phyloP scores from a whole-genome alignment of 1,140 invertebrate species.

The Lordiphosa mommai region DNA sequence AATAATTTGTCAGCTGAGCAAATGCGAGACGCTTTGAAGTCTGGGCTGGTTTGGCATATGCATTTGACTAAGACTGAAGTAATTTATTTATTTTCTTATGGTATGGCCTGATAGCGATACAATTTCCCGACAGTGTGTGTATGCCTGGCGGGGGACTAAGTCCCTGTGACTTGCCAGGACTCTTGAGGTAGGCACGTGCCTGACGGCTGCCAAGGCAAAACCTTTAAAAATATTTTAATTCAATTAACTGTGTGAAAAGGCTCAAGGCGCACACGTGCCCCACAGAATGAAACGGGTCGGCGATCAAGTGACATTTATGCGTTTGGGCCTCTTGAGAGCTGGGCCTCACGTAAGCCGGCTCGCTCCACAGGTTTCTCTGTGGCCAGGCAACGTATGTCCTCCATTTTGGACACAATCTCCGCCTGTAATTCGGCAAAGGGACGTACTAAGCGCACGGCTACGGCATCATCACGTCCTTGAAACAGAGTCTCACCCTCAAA shows the following conservation, averaged over 20 bases:
- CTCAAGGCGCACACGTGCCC: slow-evolving; percentile 40
- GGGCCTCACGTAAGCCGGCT: slow-evolving; percentile 11
- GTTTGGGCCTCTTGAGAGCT: slow-evolving; percentile 4
- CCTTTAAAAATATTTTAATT: slow-evolving; percentile 40
- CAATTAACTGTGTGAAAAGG: slow-evolving; percentile 56
- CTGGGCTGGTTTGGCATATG: neutral
- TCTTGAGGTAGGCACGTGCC: slow-evolving; percentile 8
- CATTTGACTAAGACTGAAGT: slow-evolving; percentile 8
- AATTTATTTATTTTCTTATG: slow-evolving; percentile 38
- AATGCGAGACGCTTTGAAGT: slow-evolving; percentile 25
- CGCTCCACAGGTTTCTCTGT: slow-evolving; percentile 17
- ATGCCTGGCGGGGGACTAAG: neutral
- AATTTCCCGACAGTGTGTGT: neutral
- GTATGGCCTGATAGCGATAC: slow-evolving; percentile 16
- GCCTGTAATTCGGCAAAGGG: slow-evolving; percentile 26
- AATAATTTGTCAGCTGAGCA: slow-evolving; percentile 40
- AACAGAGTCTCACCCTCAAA: slow-evolving; percentile 54
- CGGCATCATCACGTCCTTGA: slow-evolving; percentile 47
- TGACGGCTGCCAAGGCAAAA: neutral
- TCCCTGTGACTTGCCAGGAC: slow-evolving; percentile 25
- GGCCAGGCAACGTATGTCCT: slow-evolving; percentile 25
- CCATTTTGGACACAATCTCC: slow-evolving; percentile 43
- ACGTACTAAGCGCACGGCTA: slow-evolving; percentile 20
- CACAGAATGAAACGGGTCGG: slow-evolving; percentile 37
- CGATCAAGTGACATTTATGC: slow-evolving; percentile 17